Percentiles rank a stretch among this genome's conserved stretches.
phyloP scores from a whole-genome alignment of 2,797 vertebrate species.

The Nyctibius grandis region DNA sequence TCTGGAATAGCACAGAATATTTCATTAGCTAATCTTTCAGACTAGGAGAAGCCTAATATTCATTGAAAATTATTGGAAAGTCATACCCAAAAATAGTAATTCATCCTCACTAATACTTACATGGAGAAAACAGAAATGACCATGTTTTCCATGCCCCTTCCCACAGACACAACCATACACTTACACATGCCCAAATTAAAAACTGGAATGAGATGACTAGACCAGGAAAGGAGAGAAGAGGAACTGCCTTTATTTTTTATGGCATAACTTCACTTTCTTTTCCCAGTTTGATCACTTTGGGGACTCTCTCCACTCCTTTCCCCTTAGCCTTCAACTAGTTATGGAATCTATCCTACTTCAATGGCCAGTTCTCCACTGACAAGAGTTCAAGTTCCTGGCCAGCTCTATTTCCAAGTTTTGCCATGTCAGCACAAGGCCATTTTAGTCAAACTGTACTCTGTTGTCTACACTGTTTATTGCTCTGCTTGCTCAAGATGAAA shows the following conservation, averaged over 20 bases:
- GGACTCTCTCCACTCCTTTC: not conserved
- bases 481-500: not conserved
- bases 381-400: not conserved
- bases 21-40: not conserved
- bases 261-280: not conserved
- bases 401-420: not conserved
- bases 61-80: not conserved
- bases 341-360: not conserved
- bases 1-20: not conserved
- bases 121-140: not conserved
- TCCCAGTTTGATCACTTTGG: not conserved
- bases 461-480: not conserved
- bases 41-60: not conserved
- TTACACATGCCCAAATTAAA: not conserved
- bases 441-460: not conserved
- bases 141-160: not conserved
- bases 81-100: not conserved
- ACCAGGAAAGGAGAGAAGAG: not conserved
- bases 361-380: not conserved
- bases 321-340: not conserved
- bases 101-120: not conserved
- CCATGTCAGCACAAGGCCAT: not conserved
- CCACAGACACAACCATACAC: not conserved
- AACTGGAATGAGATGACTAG: not conserved
- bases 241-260: not conserved